Percentiles rank a stretch among this genome's conserved stretches.
Conservation (phyloP, 2,888 invertebrate species). For the Drosophila fulvimacula region DNA sequence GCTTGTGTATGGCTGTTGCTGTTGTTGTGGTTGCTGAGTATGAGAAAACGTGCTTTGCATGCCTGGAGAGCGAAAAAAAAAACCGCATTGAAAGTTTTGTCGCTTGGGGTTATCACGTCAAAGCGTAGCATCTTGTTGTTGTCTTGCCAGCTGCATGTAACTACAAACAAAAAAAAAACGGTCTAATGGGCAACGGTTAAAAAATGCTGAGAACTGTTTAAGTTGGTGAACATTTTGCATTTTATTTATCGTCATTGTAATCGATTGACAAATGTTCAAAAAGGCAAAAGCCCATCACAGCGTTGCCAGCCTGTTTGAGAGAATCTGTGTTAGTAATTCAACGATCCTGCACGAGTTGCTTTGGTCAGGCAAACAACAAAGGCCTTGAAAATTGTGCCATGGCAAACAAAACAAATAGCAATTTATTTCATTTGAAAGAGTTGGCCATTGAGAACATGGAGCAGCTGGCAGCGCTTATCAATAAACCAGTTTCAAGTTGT, state of each 20-base stretch:
- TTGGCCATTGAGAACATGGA: slow-evolving; percentile 66
- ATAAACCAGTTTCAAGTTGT: slow-evolving; percentile 44
- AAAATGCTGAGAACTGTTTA: slow-evolving; percentile 35
- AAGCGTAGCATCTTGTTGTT: slow-evolving; percentile 49
- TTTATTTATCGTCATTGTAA: slow-evolving; percentile 30
- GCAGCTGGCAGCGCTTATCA: slow-evolving; percentile 37
- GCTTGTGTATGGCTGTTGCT: slow-evolving; percentile 20
- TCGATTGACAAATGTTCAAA: slow-evolving; percentile 39
- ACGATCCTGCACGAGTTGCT: slow-evolving; percentile 15
- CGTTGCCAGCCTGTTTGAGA: neutral
- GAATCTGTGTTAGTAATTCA: slow-evolving; percentile 12
- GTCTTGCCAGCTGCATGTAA: slow-evolving; percentile 46
- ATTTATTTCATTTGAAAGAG: slow-evolving; percentile 65
- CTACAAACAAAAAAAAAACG: slow-evolving; percentile 18
- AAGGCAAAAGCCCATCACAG: neutral
- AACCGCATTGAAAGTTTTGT: slow-evolving; percentile 73
- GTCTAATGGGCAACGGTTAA: slow-evolving; percentile 57
- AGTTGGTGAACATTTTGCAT: slow-evolving; percentile 17
- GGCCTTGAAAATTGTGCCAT: slow-evolving; percentile 71
- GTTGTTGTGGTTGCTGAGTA: slow-evolving; percentile 28
- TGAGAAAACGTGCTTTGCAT: slow-evolving; percentile 79
- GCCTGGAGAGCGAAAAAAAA: slow-evolving; percentile 30
- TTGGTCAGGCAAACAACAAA: slow-evolving; percentile 36
- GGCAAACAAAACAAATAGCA: slow-evolving; percentile 40
- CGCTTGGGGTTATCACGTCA: slow-evolving; percentile 75